phyloP scores from a whole-genome alignment of 1,140 invertebrate species.

The Bombus pascuorum region DNA sequence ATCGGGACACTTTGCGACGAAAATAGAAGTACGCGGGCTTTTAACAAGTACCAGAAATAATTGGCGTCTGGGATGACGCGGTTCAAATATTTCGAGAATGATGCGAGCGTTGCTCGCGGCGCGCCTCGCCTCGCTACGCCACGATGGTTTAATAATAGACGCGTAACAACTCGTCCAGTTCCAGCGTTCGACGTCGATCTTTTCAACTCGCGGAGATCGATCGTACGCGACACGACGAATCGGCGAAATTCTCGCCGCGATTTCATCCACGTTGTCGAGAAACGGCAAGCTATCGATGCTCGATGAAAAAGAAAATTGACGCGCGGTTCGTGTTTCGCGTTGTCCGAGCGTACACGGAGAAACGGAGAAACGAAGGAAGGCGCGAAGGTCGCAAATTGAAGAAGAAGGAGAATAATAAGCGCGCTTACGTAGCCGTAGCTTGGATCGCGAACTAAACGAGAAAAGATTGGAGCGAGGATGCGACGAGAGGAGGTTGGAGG shows the following conservation, averaged over 20 bases:
- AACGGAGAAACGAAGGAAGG: background rate
- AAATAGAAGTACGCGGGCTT: conserved; percentile 63
- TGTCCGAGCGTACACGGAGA: no score
- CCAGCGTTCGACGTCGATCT: background rate
- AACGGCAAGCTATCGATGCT: rapidly evolving
- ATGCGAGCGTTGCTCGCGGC: conserved; percentile 25
- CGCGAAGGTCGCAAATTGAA: background rate
- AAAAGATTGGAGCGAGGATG: background rate
- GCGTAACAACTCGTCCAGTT: background rate
- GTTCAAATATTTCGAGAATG: conserved; percentile 45
- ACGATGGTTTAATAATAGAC: conserved; percentile 7
- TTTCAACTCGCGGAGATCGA: background rate
- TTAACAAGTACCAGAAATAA: conserved; percentile 59
- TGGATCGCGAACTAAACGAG: background rate
- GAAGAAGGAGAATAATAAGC: background rate
- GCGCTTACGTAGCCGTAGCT: background rate
- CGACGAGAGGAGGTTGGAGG: background rate
- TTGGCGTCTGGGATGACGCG: conserved; percentile 42
- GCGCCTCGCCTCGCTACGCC: background rate
- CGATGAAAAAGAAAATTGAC: no score
- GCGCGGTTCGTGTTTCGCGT: background rate
- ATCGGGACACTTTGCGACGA: conserved; percentile 4
- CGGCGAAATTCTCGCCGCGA: background rate
- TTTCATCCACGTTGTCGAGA: background rate
- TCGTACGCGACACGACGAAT: background rate